Base-by-base conservation (phyloP, 2,888 invertebrate genomes). In the Cataglyphis cursor region DNA sequence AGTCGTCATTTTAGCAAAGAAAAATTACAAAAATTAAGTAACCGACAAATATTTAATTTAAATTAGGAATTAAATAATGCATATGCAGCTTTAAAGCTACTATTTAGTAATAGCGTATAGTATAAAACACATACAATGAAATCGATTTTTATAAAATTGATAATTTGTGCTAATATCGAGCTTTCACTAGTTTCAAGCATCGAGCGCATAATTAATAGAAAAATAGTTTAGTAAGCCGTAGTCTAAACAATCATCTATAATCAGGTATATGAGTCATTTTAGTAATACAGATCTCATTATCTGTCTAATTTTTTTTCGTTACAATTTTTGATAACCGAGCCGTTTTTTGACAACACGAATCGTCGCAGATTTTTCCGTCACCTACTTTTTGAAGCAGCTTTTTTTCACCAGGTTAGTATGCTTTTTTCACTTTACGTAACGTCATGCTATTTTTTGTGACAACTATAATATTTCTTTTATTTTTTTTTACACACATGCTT, bases 391-490 rank as follows among this genome's bases (percentile, higher is more conserved):
- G 87, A 89, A 83, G 91, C 88, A 88, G 87, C 89, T 90, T 89
- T 91, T 92, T 91, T 87, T 88, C 88, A 85, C 83, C 90, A 93
- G 93, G 93, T 93, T 87, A 93, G 93, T 93, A 93, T 92, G 85
- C 87, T 88, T 91, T 89, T 88, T 89, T 87, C 84, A 88, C 84
- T 82, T 83, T 85, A 84, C 86, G 85, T 90, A 83, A 83, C 86
- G 87, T 87, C 86, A 86, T 89, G 87, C 83, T 87, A 80, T 38
- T 74, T 74, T 81, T 78, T 85, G 82, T 83, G 82, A 82, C 38
- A 85, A 59, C 84, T 70, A 64, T 88, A 80, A 81, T 41, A 65
- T 76, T 80, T 70, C 51, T 51, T n/a, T 51, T n/a, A 51, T 51
- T 81, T 85, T 81, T 85, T 28, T 68, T 82, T 66, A 35, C 59